Evolutionary conservation across 53 echinoderm and acorn worm species (phyloP).

Genomic region (Temnopleurus reevesii): DNA sequence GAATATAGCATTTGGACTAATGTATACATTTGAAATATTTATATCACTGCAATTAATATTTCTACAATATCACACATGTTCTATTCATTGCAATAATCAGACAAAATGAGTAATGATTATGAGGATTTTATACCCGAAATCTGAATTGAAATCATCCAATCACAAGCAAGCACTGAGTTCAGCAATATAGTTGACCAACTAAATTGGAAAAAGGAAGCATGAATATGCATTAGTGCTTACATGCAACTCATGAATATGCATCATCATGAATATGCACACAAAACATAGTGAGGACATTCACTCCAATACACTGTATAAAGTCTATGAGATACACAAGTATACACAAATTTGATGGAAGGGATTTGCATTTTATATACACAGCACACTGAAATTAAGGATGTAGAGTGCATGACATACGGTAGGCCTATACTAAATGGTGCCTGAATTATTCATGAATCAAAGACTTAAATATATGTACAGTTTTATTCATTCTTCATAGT

Average conservation of each 20-base stretch:
- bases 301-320: background rate
- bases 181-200: background rate
- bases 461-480: slow-evolving; percentile 27
- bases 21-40: slow-evolving; percentile 45
- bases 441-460: background rate
- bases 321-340: background rate
- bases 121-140: background rate
- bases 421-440: background rate
- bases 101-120: too few relatives aligned
- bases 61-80: slow-evolving; percentile 11
- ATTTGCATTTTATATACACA: background rate
- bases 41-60: slow-evolving; percentile 33
- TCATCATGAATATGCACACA: background rate
- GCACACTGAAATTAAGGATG: background rate
- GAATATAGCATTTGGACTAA: slow-evolving; percentile 27
- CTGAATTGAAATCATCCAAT: background rate
- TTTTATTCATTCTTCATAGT: background rate
- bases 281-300: too few relatives aligned
- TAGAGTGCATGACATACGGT: background rate
- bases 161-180: background rate
- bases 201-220: background rate
- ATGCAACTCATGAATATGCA: slow-evolving; percentile 18
- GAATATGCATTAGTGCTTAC: background rate
- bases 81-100: background rate
- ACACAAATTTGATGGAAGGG: background rate